A percentile compares a stretch with the other conserved stretches of the same genome.
These are phyloP conservation scores for Carposina sasakii DNA, from an alignment of 1,140 invertebrate species.

Conservation along the genomic window DNA sequence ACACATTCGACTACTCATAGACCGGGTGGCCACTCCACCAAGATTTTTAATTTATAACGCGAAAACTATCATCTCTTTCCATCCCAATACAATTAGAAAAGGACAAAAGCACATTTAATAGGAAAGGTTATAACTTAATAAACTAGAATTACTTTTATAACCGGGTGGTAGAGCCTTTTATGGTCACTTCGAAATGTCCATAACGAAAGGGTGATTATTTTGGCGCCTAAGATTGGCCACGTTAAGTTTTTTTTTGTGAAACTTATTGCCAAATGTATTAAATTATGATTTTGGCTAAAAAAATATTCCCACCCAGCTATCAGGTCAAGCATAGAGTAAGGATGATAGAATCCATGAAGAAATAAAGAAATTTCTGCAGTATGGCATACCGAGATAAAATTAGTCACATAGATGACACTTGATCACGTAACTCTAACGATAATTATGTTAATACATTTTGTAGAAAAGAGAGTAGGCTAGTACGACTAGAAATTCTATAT, in stretches of 20 bases:
- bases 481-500: too few species aligned
- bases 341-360: too few species aligned
- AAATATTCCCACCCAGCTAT: neutral
- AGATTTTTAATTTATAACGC: conserved; percentile 28
- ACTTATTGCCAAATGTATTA: conserved; percentile 29
- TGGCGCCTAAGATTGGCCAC: conserved; percentile 40
- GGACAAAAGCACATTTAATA: conserved; percentile 22
- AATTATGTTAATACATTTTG: too few species aligned
- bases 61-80: conserved; percentile 21
- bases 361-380: too few species aligned
- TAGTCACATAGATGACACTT: too few species aligned
- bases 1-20: too few species aligned
- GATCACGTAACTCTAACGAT: too few species aligned
- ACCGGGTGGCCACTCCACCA: conserved; percentile 32
- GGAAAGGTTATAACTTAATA: conserved; percentile 50
- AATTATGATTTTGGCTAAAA: conserved; percentile 39
- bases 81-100: conserved; percentile 10
- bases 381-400: too few species aligned
- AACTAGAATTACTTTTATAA: conserved; percentile 40
- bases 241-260: conserved; percentile 19
- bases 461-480: too few species aligned
- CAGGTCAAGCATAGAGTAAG: too few species aligned
- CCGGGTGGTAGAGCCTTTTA: conserved; percentile 27
- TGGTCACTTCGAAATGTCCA: conserved; percentile 37
- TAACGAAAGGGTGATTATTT: conserved; percentile 53